Evolutionary conservation across 2,113 vertebrate genomes (phyloP).

Genomic region (Scomber japonicus): DNA sequence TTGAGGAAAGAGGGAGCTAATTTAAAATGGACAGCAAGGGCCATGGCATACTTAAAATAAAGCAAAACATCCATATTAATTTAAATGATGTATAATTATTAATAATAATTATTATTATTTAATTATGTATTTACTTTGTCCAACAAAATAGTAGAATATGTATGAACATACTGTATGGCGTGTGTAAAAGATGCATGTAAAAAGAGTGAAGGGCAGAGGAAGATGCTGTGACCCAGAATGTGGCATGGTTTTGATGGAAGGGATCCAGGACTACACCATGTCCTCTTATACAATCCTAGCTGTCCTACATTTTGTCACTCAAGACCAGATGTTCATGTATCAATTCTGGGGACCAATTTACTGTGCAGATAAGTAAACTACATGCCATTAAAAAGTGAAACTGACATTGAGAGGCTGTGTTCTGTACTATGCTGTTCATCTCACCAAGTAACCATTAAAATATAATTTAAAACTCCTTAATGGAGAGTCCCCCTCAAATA

Average conservation of each 20-base stretch:
- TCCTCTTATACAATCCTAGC: constrained; percentile 22
- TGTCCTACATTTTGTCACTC: constrained; percentile 48
- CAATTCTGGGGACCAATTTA: neutral
- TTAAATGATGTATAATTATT: no score
- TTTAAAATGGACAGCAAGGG: neutral
- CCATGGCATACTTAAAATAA: neutral
- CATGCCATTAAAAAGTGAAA: neutral
- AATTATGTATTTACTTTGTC: neutral
- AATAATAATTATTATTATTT: neutral
- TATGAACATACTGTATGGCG: neutral
- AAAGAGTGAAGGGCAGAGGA: neutral
- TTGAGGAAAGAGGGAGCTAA: neutral
- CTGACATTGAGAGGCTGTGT: neutral
- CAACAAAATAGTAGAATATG: neutral
- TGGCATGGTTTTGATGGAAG: constrained; percentile 41
- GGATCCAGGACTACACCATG: constrained; percentile 14
- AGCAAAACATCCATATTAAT: neutral
- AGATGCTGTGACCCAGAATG: constrained; percentile 47
- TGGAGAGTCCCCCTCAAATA: neutral
- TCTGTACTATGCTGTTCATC: neutral
- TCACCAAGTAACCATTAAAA: neutral
- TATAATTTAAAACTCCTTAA: neutral
- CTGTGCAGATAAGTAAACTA: constrained; percentile 4
- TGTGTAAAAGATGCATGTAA: neutral
- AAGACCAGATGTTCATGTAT: constrained; percentile 19